These are phyloP conservation scores for Esox masquinongy DNA, from an alignment of 2,797 vertebrate species.

Conservation along the genomic window DNA sequence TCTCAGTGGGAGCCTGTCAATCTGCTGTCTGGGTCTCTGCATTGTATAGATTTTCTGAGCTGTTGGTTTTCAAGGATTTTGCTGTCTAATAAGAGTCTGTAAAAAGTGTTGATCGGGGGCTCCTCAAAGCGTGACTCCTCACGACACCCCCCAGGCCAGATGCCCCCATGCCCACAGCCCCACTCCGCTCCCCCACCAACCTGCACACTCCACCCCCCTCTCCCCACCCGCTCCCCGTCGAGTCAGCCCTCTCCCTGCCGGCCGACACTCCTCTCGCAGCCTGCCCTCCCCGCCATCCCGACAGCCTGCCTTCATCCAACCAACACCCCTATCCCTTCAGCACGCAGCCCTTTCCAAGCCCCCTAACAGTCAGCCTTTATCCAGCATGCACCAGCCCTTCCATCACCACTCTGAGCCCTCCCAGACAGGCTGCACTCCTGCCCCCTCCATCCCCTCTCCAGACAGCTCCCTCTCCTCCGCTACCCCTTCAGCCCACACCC, in stretches of 20 bases:
- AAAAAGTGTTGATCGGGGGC: background rate
- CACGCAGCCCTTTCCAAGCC: background rate
- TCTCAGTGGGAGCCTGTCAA: too few species aligned
- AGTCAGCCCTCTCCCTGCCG: background rate
- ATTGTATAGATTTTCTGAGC: background rate
- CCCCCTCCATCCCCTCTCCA: conserved; percentile 2
- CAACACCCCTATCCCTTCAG: background rate
- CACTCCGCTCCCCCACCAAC: background rate
- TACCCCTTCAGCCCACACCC: conserved; percentile 20
- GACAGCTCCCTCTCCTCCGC: background rate
- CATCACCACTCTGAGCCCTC: background rate
- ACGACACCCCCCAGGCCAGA: background rate
- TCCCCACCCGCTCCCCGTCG: background rate
- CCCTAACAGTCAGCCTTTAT: background rate
- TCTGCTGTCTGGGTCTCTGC: too few species aligned
- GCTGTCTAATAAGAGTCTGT: background rate
- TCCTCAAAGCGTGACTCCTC: background rate
- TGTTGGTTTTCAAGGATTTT: background rate
- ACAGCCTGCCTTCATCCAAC: too few species aligned
- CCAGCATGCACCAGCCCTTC: background rate
- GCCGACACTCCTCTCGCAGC: background rate
- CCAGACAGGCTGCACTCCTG: background rate
- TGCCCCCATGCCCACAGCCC: background rate
- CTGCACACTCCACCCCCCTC: background rate
- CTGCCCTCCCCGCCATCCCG: too few species aligned